A percentile compares a stretch with the other conserved stretches of the same genome.
Evolutionary conservation across 2,888 invertebrate species (phyloP).

Genomic region (Cephonodes hylas): DNA sequence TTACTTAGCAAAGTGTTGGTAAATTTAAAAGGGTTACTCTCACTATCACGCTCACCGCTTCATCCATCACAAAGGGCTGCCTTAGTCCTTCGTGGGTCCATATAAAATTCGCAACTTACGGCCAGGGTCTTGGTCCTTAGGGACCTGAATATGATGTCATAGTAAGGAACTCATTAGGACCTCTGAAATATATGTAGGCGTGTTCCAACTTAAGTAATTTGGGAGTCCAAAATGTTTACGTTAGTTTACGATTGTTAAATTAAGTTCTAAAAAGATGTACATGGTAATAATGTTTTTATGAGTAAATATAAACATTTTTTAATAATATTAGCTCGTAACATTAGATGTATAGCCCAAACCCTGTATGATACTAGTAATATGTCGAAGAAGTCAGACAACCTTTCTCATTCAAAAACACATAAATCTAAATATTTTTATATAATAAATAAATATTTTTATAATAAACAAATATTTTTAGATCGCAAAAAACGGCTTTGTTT

Average conservation of each 20-base stretch:
- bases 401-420: too few species aligned
- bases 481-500: too few species aligned
- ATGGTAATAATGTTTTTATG: too few species aligned
- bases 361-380: too few species aligned
- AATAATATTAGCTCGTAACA: too few species aligned
- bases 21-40: neutral
- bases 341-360: too few species aligned
- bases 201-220: neutral
- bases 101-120: slow-evolving; percentile 18
- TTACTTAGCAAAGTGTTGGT: neutral
- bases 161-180: slow-evolving; percentile 10
- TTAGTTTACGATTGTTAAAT: neutral
- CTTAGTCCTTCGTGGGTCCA: neutral
- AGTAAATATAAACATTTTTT: too few species aligned
- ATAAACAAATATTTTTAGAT: too few species aligned
- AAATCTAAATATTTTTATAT: too few species aligned
- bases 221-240: neutral
- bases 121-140: slow-evolving; percentile 8
- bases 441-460: too few species aligned
- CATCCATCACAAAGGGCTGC: neutral
- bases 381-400: too few species aligned
- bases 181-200: neutral
- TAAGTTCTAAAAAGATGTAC: neutral
- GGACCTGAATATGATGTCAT: slow-evolving; percentile 2
- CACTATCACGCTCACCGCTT: neutral